A percentile compares a stretch with the other conserved stretches of the same genome.
Evolutionary conservation across 2,888 invertebrate species (phyloP).

Genomic region (Orthosia gracilis): DNA sequence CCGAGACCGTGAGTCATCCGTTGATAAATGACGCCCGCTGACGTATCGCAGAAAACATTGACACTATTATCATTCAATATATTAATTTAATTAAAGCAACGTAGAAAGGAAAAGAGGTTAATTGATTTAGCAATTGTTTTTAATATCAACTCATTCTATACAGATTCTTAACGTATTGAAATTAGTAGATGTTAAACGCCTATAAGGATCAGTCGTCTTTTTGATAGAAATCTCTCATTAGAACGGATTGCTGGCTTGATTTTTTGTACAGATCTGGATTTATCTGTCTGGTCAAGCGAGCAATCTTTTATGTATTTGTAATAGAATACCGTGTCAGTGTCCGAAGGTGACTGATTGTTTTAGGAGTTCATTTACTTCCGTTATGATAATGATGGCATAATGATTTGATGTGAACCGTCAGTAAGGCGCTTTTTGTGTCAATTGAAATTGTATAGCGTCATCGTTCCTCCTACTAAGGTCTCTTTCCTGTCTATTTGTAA

Average conservation of each 20-base stretch:
- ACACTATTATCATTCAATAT: constrained; percentile 66
- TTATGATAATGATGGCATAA: constrained; percentile 61
- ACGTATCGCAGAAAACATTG: constrained; percentile 73
- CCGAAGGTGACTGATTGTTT: constrained; percentile 56
- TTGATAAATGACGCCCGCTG: constrained; percentile 79
- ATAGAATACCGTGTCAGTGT: constrained; percentile 44
- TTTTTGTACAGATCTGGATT: constrained; percentile 22
- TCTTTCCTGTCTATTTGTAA: constrained; percentile 69
- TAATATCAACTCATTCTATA: constrained; percentile 37
- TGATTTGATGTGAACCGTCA: constrained; percentile 71
- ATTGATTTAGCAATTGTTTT: constrained; percentile 51
- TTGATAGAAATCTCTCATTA: constrained; percentile 26
- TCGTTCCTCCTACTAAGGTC: constrained; percentile 71
- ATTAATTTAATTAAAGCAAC: constrained; percentile 58
- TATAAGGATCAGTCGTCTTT: constrained; percentile 46
- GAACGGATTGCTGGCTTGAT: constrained; percentile 30
- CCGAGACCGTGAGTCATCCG: constrained; percentile 86
- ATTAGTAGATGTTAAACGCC: constrained; percentile 7
- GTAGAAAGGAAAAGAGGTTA: constrained; percentile 55
- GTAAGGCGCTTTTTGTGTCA: constrained; percentile 70
- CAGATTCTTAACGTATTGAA: constrained; percentile 25
- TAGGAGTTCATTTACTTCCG: constrained; percentile 49
- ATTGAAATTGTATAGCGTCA: constrained; percentile 69
- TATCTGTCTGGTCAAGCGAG: constrained; percentile 32
- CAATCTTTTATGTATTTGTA: constrained; percentile 40